Percentiles rank a stretch among this genome's conserved stretches.
Evolutionary conservation across 2,113 vertebrate species (phyloP).

Genomic region (Phaethornis superciliosus): DNA sequence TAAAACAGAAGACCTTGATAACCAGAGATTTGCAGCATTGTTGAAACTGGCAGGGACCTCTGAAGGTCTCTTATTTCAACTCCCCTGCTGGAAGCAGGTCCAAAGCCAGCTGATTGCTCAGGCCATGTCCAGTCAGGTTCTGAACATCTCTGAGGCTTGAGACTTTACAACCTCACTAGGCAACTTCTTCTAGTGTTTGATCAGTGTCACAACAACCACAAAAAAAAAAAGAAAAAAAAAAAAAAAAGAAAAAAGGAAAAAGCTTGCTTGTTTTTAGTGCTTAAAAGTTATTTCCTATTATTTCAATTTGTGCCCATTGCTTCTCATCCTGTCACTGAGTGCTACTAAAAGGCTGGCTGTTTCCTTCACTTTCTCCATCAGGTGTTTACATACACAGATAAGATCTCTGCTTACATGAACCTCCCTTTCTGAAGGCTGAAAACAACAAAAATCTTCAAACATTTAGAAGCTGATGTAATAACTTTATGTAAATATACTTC

Average conservation of each 20-base stretch:
- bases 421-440: neutral
- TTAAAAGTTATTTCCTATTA: neutral
- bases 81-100: neutral
- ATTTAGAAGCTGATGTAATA: neutral
- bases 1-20: neutral
- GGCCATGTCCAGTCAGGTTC: neutral
- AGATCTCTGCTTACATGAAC: neutral
- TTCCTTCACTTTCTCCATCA: neutral
- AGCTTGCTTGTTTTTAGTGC: neutral
- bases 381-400: neutral
- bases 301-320: neutral
- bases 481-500: neutral
- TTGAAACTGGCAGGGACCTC: neutral
- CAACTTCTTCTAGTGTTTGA: neutral
- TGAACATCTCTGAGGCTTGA: neutral
- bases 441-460: neutral
- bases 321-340: no score
- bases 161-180: neutral
- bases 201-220: neutral
- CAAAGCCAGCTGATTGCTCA: neutral
- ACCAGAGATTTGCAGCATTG: neutral
- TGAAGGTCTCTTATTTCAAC: neutral
- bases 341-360: neutral
- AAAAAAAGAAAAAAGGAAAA: neutral
- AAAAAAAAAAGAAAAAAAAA: neutral